Base-by-base conservation (phyloP, 2,113 vertebrate species). In the Chitala chitala region DNA sequence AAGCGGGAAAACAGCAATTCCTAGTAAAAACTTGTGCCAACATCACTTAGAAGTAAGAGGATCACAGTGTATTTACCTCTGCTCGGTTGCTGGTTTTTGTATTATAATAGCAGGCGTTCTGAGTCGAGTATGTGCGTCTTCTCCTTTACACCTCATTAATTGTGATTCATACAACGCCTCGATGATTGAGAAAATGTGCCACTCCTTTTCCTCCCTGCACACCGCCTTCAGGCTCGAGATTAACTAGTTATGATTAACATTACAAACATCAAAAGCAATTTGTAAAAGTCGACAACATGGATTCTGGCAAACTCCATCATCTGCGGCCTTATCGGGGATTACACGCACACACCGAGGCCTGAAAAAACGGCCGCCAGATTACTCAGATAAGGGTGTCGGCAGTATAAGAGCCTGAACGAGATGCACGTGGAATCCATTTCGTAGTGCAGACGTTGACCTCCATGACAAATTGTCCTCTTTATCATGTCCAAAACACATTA, bases 201-300 rank as follows among this genome's bases (percentile, higher is more conserved):
- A 31, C 13, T 36, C 40, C 9, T 13, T 10, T 36, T 53, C 22
- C 26, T 69, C n/a, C 24, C 22, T 56, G 22, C 54, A 56, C 17
- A 22, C 5, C n/a, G 12, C 44, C 44, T 33, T 36, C 48, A 13
- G 68, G 48, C 26, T 36, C 53, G 53, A 51, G 46, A 53, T 69
- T 50, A 66, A 66, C 63, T 46, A 46, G 40, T 46, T 66, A 46
- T 69, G 68, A 69, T 69, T 46, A 51, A 38, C 29, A 20, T 33
- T 69, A 29, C 17, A 69, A 31, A 53, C 46, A 69, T 69, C 68
- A 69, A 69, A 69, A 48, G 46, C 46, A 51, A 69, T 31, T 69
- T 50, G 33, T 53, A 13, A 15, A 15, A 50, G 26, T 33, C 33
- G 29, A 51, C 26, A 53, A 24, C 48, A 15, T 29, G 46, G 68